These are phyloP conservation scores for Crotalus helleri DNA, from an alignment of 2,113 vertebrate genomes.

Conservation along the genomic window DNA sequence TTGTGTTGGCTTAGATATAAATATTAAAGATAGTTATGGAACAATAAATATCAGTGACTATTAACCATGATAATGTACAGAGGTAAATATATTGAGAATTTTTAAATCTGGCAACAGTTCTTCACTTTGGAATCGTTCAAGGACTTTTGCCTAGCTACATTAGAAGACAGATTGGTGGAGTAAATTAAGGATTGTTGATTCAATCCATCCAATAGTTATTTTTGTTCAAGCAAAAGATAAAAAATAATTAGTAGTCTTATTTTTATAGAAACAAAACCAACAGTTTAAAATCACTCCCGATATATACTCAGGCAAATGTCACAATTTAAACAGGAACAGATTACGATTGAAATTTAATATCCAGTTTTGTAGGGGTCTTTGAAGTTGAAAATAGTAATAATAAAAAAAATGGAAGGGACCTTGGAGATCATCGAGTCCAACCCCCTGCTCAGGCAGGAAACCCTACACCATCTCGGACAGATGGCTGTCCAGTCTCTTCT, in stretches of 20 bases:
- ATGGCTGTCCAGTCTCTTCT: too few relatives aligned
- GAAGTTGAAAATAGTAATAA: not conserved
- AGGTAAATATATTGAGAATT: not conserved
- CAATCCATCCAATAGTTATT: not conserved
- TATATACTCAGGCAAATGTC: not conserved
- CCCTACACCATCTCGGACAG: too few relatives aligned
- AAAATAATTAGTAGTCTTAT: not conserved
- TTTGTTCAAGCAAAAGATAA: not conserved
- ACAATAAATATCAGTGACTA: not conserved
- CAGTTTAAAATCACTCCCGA: not conserved
- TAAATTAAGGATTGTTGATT: not conserved
- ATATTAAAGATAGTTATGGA: not conserved
- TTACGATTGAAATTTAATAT: not conserved
- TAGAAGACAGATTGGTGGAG: not conserved
- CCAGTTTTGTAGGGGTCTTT: not conserved
- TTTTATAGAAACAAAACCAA: slow-evolving; percentile 1
- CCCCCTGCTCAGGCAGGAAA: too few relatives aligned
- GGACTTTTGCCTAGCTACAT: not conserved
- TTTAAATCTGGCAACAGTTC: not conserved
- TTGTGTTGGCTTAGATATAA: not conserved
- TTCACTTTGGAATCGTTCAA: not conserved
- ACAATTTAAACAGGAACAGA: not conserved
- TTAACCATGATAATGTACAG: not conserved
- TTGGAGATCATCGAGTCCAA: too few relatives aligned
- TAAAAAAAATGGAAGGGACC: too few relatives aligned